phyloP scores from a whole-genome alignment of 2,797 vertebrate species.

The Gymnocypris eckloni region DNA sequence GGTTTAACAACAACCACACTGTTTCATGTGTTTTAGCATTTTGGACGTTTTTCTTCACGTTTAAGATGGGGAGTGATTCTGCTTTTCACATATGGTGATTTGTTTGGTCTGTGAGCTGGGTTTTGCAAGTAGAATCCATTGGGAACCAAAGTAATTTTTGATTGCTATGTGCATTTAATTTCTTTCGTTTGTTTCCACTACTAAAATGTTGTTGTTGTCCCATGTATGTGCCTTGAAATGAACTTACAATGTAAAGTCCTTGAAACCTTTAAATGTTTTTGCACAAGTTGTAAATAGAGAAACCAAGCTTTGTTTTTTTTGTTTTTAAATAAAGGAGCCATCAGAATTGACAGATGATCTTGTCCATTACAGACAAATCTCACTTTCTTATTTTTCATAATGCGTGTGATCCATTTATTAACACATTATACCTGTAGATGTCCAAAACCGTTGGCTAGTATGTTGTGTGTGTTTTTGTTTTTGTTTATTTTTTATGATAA shows the following conservation, averaged over 20 bases:
- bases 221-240: constrained; percentile 89
- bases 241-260: constrained; percentile 88
- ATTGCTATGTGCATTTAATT: not conserved
- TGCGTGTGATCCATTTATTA: not conserved
- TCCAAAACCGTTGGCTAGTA: not conserved
- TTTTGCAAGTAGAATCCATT: constrained; percentile 70
- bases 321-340: constrained; percentile 82
- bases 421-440: not conserved
- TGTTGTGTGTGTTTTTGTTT: not conserved
- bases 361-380: not conserved
- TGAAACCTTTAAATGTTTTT: constrained; percentile 89
- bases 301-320: constrained; percentile 78
- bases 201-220: constrained; percentile 81
- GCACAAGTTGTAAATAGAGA: constrained; percentile 88
- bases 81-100: constrained; percentile 54
- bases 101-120: constrained; percentile 63
- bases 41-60: not conserved
- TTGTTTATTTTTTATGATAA: not conserved
- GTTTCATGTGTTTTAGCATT: not conserved
- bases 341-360: constrained; percentile 63
- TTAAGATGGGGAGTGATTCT: constrained; percentile 25
- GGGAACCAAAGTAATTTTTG: constrained; percentile 83
- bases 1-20: not conserved
- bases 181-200: constrained; percentile 67
- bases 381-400: constrained; percentile 5